Percentiles rank a stretch among this genome's conserved stretches.
These are phyloP conservation scores for Chelmon rostratus DNA, from an alignment of 2,797 vertebrate genomes.

Conservation along the genomic window DNA sequence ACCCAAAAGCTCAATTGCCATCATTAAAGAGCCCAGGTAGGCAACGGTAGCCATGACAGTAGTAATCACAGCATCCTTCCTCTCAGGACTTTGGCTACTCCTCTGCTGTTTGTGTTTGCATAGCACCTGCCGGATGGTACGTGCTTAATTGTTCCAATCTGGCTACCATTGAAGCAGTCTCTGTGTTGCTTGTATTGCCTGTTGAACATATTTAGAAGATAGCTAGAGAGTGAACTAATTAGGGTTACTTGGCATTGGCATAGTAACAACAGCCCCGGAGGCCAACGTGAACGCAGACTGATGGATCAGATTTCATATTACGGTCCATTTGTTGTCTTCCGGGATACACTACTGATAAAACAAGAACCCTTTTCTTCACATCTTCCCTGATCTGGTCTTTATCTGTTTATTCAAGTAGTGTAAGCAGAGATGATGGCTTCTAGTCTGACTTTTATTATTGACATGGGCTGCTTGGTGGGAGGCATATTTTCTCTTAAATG, in stretches of 20 bases:
- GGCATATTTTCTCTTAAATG: slow-evolving; percentile 31
- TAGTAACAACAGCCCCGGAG: slow-evolving; percentile 57
- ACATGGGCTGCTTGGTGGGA: slow-evolving; percentile 35
- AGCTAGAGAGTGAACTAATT: slow-evolving; percentile 52
- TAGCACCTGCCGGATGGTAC: slow-evolving; percentile 45
- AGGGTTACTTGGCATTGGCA: slow-evolving; percentile 61
- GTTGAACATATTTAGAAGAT: slow-evolving; percentile 28
- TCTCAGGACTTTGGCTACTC: slow-evolving; percentile 70
- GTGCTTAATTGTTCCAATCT: slow-evolving; percentile 52
- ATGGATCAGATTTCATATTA: slow-evolving; percentile 49
- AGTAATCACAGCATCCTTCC: slow-evolving; percentile 48
- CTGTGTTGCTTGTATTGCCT: slow-evolving; percentile 32
- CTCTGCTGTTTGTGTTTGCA: slow-evolving; percentile 64
- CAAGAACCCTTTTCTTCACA: slow-evolving; percentile 18
- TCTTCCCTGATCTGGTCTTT: slow-evolving; percentile 26
- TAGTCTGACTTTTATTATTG: slow-evolving; percentile 45
- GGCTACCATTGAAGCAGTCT: slow-evolving; percentile 26
- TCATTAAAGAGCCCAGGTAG: slow-evolving; percentile 25
- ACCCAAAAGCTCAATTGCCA: slow-evolving; percentile 45
- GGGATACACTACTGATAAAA: neutral
- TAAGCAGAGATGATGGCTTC: slow-evolving; percentile 45
- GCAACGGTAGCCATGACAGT: slow-evolving; percentile 61
- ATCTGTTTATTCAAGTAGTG: slow-evolving; percentile 53
- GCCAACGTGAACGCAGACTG: slow-evolving; percentile 23
- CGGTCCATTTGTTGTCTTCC: slow-evolving; percentile 39